A percentile compares a stretch with the other conserved stretches of the same genome.
Evolutionary conservation across 2,797 vertebrate genomes (phyloP).

Genomic region (Lycodopsis pacificus): DNA sequence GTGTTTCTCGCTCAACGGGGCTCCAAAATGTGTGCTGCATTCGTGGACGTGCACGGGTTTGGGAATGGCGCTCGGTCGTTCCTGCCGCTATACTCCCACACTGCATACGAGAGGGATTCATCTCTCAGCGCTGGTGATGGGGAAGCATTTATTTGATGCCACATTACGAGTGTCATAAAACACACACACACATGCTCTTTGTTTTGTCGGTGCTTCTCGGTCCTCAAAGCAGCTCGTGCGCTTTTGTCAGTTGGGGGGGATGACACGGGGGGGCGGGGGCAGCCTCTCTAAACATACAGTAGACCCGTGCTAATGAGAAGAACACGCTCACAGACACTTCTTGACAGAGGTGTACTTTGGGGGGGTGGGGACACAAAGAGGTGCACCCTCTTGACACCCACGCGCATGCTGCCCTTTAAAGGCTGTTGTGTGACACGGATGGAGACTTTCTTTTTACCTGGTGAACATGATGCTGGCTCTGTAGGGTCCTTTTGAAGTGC

Average conservation of each 20-base stretch:
- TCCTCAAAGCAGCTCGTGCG: not conserved
- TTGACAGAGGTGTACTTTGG: not conserved
- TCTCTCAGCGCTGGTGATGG: conserved; percentile 33
- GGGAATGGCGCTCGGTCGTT: conserved; percentile 53
- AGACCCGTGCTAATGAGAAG: not conserved
- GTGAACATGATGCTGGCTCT: not conserved
- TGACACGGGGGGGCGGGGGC: no score
- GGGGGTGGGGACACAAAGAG: not conserved
- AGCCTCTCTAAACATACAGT: not conserved
- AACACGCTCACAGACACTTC: not conserved
- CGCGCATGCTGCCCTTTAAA: no score
- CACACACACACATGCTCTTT: not conserved
- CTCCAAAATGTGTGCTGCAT: conserved; percentile 41
- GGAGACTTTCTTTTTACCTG: conserved; percentile 4
- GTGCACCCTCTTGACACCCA: not conserved
- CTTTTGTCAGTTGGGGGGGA: conserved; percentile 5
- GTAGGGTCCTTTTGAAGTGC: conserved; percentile 8
- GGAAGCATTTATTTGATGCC: conserved; percentile 46
- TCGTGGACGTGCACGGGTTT: conserved; percentile 62
- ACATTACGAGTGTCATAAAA: conserved; percentile 19
- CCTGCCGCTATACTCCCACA: conserved; percentile 41
- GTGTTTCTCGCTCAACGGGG: not conserved
- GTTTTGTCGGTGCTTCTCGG: not conserved
- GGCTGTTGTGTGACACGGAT: not conserved
- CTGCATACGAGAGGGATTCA: conserved; percentile 46